Evolutionary conservation across 92 coral and sea anemone species (phyloP).

Genomic region (Actinernus sp.): DNA sequence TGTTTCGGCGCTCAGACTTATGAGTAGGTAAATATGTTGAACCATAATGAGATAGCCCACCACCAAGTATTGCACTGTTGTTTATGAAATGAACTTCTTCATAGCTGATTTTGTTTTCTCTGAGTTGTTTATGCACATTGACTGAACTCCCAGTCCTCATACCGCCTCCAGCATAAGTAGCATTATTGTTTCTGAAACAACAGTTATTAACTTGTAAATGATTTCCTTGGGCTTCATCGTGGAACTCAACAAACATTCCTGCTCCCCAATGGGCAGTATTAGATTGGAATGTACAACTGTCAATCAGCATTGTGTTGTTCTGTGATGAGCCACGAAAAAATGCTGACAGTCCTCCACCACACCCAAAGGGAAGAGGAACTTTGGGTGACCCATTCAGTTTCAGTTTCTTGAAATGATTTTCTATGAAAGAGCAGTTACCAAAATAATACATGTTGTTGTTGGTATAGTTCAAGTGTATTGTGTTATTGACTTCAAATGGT

Average conservation of each 20-base stretch:
- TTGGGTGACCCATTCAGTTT: conserved; percentile 18
- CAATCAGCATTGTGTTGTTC: conserved; percentile 48
- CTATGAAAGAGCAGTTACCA: conserved; percentile 42
- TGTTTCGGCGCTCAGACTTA: conserved; percentile 8
- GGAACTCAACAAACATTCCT: conserved; percentile 71
- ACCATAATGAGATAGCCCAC: conserved; percentile 80
- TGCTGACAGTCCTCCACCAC: conserved; percentile 87
- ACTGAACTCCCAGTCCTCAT: conserved; percentile 62
- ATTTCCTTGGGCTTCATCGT: conserved; percentile 61
- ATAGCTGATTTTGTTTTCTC: conserved; percentile 40
- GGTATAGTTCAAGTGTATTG: conserved; percentile 33
- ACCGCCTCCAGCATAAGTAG: conserved; percentile 83
- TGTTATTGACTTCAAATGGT: conserved; percentile 44
- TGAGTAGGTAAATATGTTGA: conserved; percentile 30
- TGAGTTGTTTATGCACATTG: conserved; percentile 3
- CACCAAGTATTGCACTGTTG: conserved; percentile 79
- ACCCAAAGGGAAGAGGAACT: conserved; percentile 58
- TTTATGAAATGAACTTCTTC: conserved; percentile 37
- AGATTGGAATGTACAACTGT: conserved; percentile 52
- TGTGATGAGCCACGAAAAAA: conserved; percentile 57
- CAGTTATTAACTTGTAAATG: conserved; percentile 29
- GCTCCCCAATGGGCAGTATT: conserved; percentile 89
- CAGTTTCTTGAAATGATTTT: conserved; percentile 39
- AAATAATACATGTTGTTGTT: conserved; percentile 35
- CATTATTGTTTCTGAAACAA: conserved; percentile 49